Evolutionary conservation across 2,113 vertebrate genomes (phyloP), one percentile per base, ranked within the genome.

Genomic region (Carollia perspicillata): DNA sequence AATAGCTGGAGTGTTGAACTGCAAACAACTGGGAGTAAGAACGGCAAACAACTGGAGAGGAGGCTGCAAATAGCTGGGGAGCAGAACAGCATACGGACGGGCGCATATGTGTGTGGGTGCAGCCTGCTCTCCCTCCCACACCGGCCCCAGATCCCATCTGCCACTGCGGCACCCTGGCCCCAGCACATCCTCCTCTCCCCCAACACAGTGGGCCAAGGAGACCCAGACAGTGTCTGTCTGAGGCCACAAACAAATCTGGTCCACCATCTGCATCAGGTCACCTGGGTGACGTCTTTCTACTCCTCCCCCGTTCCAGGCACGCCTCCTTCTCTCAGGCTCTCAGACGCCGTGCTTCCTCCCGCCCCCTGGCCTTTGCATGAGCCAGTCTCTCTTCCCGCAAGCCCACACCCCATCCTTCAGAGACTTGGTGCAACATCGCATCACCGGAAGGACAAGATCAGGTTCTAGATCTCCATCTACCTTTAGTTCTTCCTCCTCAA

Each of bases 21-120:
- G 80, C 79, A 78, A 88, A 83, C n/a, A 60, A 33, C 71, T 8
- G 13, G 85, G 88, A 93, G 51, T 26, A 20, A 81, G 77, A 63
- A 30, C 66, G 6, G 51, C 68, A 78, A 17, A 42, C 30, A 37
- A 3, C 22, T 3, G 1, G 68, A 69, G 20, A 11, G 74, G 68
- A 92, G 79, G 40, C 55, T 95, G 60, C 85, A 23, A 22, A 71
- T 23, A 35, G 4, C 85, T 60, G 35, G 65, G 35, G 22, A 58
- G 47, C 44, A 60, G 51, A 66, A 22, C 1, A 0, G 44, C 40
- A 8, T 8, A 0, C 0, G 2, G 22, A 26, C 23, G 6, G 71
- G 18, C 40, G 14, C 4, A 0, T 17, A 2, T 0, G 40, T 4
- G 0, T 2, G 16, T 26, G 28, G 75, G 22, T 5, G 1, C 0